Conservation (phyloP, 2,113 vertebrate genomes). For the Pachyramphus minor region DNA sequence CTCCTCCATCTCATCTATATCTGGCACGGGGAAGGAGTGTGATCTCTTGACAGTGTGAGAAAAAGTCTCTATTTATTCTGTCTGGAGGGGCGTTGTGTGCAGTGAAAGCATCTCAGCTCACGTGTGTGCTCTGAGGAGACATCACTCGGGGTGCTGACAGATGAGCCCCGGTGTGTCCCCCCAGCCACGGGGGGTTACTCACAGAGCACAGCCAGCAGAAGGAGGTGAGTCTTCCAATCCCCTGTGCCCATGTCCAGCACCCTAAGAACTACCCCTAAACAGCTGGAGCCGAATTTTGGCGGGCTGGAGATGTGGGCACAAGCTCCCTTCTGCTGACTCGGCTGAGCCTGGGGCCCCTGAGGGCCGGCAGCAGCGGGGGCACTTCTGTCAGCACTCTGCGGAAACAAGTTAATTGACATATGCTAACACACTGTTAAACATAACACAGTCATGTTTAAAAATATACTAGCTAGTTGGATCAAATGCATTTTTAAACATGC, state of each 20-base stretch:
- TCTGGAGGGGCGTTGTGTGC: neutral
- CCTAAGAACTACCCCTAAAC: neutral
- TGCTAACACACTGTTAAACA: slow-evolving; percentile 51
- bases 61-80: slow-evolving; percentile 41
- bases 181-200: accelerated
- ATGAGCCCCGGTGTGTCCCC: neutral
- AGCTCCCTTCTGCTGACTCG: neutral
- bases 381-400: slow-evolving; percentile 15
- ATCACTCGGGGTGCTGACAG: neutral
- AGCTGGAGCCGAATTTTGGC: neutral
- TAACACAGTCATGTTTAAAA: slow-evolving; percentile 41
- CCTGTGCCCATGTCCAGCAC: neutral
- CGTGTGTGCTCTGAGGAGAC: neutral
- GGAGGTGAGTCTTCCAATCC: neutral
- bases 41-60: slow-evolving; percentile 21
- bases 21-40: neutral
- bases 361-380: accelerated
- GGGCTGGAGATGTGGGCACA: neutral
- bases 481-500: slow-evolving; percentile 37
- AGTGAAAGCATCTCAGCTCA: neutral
- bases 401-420: slow-evolving; percentile 48
- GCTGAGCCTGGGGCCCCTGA: neutral
- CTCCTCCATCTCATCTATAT: neutral
- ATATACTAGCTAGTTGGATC: slow-evolving; percentile 17
- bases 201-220: neutral